Conservation (phyloP, 1,140 invertebrate species). For the Lerema accius region DNA sequence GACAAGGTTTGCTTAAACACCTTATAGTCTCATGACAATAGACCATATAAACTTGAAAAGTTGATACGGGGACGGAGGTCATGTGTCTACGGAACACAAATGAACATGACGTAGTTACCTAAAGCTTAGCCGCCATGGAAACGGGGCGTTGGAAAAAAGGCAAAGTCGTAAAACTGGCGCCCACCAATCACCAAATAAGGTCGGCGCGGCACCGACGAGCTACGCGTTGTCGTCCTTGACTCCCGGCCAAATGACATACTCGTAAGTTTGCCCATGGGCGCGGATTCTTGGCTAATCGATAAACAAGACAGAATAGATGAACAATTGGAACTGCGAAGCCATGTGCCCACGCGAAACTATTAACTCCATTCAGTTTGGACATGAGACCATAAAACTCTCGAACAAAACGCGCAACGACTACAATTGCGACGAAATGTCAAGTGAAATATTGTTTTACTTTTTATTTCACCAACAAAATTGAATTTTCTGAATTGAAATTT, state of each 20-base stretch:
- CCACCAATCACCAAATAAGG: slow-evolving; percentile 81
- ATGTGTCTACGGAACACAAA: slow-evolving; percentile 49
- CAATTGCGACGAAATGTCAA: slow-evolving; percentile 32
- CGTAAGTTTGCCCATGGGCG: slow-evolving; percentile 72
- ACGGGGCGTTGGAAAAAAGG: slow-evolving; percentile 74
- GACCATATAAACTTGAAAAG: slow-evolving; percentile 10
- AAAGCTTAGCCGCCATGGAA: slow-evolving; percentile 66
- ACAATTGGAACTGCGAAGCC: slow-evolving; percentile 55
- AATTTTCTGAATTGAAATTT: slow-evolving; percentile 27
- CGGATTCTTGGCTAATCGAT: slow-evolving; percentile 78
- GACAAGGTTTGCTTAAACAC: slow-evolving; percentile 12
- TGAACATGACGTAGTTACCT: slow-evolving; percentile 55
- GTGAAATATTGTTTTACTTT: slow-evolving; percentile 31
- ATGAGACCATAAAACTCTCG: slow-evolving; percentile 56
- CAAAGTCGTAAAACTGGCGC: slow-evolving; percentile 81
- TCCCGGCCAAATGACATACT: slow-evolving; percentile 77
- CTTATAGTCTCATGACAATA: slow-evolving; percentile 4
- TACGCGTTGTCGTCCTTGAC: slow-evolving; percentile 75
- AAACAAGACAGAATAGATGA: slow-evolving; percentile 69
- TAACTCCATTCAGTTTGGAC: slow-evolving; percentile 56
- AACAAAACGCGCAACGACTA: slow-evolving; percentile 38
- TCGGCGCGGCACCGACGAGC: slow-evolving; percentile 71
- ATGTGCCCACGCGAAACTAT: slow-evolving; percentile 64
- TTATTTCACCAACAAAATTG: slow-evolving; percentile 30
- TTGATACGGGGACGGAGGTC: slow-evolving; percentile 2